Evolutionary conservation across 2,888 invertebrate genomes (phyloP).

Genomic region (Rhingia campestris): DNA sequence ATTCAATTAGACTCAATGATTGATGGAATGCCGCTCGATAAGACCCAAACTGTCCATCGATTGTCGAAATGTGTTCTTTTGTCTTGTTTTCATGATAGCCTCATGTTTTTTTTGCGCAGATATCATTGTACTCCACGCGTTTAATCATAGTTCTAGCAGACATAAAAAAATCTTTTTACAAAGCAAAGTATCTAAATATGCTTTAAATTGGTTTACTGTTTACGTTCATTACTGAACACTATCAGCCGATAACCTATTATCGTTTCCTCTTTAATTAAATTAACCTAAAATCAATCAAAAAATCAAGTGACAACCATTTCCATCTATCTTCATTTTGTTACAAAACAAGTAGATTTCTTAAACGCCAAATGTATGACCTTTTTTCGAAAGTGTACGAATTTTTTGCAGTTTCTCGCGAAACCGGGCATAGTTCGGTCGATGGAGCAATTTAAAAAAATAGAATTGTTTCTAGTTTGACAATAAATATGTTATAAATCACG

Average conservation of each 20-base stretch:
- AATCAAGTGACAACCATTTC: conserved; percentile 52
- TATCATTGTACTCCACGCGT: not conserved
- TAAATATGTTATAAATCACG: not conserved
- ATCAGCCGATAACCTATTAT: conserved; percentile 41
- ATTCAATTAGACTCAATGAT: conserved; percentile 42
- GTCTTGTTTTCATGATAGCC: not conserved
- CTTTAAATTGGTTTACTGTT: conserved; percentile 11
- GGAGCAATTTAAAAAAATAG: not conserved
- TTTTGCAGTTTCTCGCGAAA: conserved; percentile 51
- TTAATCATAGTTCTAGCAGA: not conserved
- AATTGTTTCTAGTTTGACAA: not conserved
- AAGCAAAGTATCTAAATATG: not conserved
- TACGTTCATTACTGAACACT: conserved; percentile 1
- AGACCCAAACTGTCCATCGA: conserved; percentile 18
- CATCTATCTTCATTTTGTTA: conserved; percentile 39
- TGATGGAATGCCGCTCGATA: conserved; percentile 47
- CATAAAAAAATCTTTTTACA: not conserved
- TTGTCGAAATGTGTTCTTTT: conserved; percentile 1
- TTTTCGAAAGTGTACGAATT: conserved; percentile 9
- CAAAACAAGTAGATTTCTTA: conserved; percentile 28
- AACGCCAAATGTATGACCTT: conserved; percentile 35
- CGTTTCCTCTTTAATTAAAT: conserved; percentile 30
- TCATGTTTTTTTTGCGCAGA: no score
- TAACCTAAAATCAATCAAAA: conserved; percentile 63
- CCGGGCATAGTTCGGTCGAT: conserved; percentile 22